Percentiles rank a stretch among this genome's conserved stretches.
Evolutionary conservation across 2,113 vertebrate species (phyloP).

Genomic region (Aviceda subcristata): DNA sequence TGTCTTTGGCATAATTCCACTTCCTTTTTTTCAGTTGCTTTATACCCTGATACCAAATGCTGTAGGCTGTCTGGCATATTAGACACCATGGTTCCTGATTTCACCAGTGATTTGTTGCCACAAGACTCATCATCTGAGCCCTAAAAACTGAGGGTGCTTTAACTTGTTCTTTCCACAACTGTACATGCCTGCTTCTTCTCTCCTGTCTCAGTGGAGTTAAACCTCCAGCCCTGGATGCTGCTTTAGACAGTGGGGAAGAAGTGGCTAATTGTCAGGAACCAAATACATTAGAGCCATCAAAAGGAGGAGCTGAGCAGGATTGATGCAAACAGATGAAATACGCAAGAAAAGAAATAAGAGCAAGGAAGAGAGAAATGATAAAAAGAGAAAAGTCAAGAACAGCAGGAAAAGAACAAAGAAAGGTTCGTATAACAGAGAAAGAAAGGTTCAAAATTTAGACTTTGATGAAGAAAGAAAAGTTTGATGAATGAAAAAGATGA

Average conservation of each 20-base stretch:
- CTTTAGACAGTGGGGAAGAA: background rate
- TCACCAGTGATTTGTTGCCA: background rate
- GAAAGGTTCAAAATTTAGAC: background rate
- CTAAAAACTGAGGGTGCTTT: background rate
- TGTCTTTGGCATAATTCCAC: background rate
- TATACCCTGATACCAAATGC: background rate
- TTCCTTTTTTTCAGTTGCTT: background rate
- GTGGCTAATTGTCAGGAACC: background rate
- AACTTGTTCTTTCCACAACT: slow-evolving; percentile 3
- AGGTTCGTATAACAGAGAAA: no score
- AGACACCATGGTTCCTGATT: background rate
- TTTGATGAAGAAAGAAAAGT: background rate
- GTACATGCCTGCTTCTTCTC: background rate
- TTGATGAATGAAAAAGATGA: background rate
- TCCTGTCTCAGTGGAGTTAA: background rate
- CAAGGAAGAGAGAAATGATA: background rate
- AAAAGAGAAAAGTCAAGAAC: background rate
- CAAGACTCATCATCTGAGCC: background rate
- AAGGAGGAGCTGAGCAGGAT: background rate
- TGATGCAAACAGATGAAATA: background rate
- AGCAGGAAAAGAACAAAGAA: background rate
- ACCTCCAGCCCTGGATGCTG: background rate
- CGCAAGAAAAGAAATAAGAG: background rate
- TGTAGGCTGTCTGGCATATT: background rate
- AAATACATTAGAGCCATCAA: background rate